phyloP scores from a whole-genome alignment of 2,113 vertebrate genomes.

The Harpagus bidentatus region DNA sequence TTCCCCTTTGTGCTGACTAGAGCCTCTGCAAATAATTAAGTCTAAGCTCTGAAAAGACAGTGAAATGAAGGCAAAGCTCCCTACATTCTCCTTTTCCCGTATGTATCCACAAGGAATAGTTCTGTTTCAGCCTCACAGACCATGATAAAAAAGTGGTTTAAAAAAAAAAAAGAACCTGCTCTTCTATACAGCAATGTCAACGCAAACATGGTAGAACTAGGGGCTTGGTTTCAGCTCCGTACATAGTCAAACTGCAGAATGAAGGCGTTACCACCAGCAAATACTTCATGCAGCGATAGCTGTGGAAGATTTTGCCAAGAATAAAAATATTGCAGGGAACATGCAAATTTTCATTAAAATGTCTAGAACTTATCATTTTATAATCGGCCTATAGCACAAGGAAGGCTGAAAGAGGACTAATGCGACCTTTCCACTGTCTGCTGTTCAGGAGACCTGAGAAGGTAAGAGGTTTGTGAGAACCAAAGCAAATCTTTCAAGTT shows the following conservation, averaged over 20 bases:
- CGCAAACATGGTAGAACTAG: neutral
- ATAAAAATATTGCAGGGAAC: neutral
- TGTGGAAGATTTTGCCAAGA: neutral
- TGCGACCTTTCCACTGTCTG: neutral
- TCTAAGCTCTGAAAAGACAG: neutral
- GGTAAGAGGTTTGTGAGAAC: neutral
- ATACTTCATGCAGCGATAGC: neutral
- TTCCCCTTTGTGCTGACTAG: neutral
- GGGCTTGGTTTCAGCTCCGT: neutral
- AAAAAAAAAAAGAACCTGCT: neutral
- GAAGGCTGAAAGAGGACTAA: neutral
- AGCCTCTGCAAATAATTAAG: neutral
- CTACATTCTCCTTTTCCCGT: neutral
- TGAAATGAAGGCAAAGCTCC: neutral
- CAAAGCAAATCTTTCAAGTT: neutral
- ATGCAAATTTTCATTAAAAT: neutral
- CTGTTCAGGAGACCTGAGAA: neutral
- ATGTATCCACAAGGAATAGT: neutral
- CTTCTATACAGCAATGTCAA: neutral
- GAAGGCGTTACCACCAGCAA: neutral
- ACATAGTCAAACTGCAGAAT: neutral
- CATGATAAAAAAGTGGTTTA: neutral
- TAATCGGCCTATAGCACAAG: neutral
- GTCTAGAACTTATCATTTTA: neutral
- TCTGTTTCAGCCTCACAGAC: neutral